phyloP scores from a whole-genome alignment of 2,113 vertebrate genomes.

The Vidua macroura region DNA sequence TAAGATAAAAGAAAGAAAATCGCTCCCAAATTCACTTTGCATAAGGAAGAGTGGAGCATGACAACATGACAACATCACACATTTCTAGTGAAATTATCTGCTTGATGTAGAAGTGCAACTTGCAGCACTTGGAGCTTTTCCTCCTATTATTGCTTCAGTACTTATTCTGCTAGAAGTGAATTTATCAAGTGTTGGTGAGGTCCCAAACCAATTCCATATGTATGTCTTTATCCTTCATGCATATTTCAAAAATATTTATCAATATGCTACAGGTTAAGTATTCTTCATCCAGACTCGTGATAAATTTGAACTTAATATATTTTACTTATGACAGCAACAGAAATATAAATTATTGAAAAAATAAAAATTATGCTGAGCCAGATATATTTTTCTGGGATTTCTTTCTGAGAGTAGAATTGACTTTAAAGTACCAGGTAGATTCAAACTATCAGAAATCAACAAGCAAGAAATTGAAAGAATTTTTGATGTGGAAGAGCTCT shows the following conservation, averaged over 20 bases:
- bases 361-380: neutral
- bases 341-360: neutral
- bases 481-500: neutral
- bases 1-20: neutral
- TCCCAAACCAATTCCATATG: neutral
- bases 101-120: neutral
- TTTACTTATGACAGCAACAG: conserved; percentile 3
- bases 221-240: neutral
- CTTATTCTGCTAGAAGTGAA: neutral
- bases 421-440: neutral
- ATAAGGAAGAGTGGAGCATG: neutral
- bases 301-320: neutral
- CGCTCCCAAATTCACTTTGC: neutral
- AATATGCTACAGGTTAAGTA: neutral
- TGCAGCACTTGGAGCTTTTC: neutral
- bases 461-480: neutral
- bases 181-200: neutral
- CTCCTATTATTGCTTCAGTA: neutral
- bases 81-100: neutral
- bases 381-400: neutral
- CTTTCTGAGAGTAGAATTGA: neutral
- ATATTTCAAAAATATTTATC: neutral
- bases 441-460: neutral
- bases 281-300: conserved; percentile 1
- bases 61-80: neutral